Base-by-base conservation (phyloP, 35 echinoderm and acorn worm genomes). In the Lytechinus variegatus region DNA sequence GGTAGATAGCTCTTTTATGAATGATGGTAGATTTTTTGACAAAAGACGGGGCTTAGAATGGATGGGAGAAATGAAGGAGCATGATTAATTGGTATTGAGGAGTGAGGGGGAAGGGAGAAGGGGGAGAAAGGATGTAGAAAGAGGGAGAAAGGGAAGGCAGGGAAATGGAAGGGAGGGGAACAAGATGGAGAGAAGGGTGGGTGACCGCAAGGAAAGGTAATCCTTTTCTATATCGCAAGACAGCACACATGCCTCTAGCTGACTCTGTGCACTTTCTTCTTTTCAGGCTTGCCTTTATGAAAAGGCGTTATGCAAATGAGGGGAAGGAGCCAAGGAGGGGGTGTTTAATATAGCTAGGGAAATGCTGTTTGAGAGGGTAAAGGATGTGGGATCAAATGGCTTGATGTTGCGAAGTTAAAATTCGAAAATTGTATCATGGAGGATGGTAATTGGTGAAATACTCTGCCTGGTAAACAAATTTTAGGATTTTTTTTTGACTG, bases 211-310 rank as follows among this genome's bases (percentile, higher is more conserved):
- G 8, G n/a, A 79, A 79, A 24, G 12, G 66, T 79, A 79, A 79
- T 79, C 66, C 66, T 19, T 19, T 79, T 79, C 3, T 1, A 79
- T 5, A 24, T 79, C 66, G n/a, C 66, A 79, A 79, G 14, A 79
- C 6, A 21, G 14, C 66, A 16, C 24, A 19, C 66, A 4, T 79
- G 19, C 66, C 19, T 79, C 14, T n/a, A n/a, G n/a, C n/a, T 44
- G 33, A 44, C 19, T 79, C 66, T 79, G 2, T 24, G 66, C 66
- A 79, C 66, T 79, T 79, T 79, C 19, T 24, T 24, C 66, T 79
- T 79, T 79, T 79, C 66, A 79, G 66, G 66, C 66, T 79, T 24
- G 66, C 66, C 19, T 79, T 79, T 79, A 79, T 79, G 66, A 79
- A 79, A 79, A 79, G 66, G 66, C 66, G 19, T 79, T 79, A 79